Evolutionary conservation across 2,888 invertebrate genomes (phyloP).

Genomic region (Pteria penguin): DNA sequence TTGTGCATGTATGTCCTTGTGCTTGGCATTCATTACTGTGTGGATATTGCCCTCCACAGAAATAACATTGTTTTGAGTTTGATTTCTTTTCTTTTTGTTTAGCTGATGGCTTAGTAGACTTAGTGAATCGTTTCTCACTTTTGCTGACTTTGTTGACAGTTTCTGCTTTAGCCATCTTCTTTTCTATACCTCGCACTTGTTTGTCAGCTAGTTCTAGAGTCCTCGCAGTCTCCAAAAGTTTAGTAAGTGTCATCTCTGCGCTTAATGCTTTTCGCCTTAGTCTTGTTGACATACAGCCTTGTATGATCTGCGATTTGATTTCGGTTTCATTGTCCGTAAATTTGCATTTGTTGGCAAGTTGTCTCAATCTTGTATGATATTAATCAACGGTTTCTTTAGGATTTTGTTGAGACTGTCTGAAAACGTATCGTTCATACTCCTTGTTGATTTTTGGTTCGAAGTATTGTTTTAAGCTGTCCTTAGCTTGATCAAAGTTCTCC

Average conservation of each 20-base stretch:
- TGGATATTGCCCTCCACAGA: conserved; percentile 26
- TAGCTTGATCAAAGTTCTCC: conserved; percentile 13
- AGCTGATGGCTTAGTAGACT: neutral
- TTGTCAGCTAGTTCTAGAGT: neutral
- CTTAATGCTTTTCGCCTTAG: conserved; percentile 19
- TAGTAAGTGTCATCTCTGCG: conserved; percentile 10
- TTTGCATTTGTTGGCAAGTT: conserved; percentile 18
- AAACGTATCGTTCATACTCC: conserved; percentile 22
- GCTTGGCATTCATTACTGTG: conserved; percentile 26
- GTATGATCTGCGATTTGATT: conserved; percentile 31
- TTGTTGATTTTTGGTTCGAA: conserved; percentile 33
- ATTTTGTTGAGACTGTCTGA: conserved; percentile 15
- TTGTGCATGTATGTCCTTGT: conserved; percentile 15
- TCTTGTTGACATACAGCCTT: conserved; percentile 15
- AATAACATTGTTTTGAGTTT: conserved; percentile 8
- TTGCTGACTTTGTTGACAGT: neutral
- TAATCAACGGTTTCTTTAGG: conserved; percentile 6
- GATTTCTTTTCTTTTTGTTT: neutral
- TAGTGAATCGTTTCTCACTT: neutral
- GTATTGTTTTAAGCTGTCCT: conserved; percentile 18
- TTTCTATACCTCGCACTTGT: conserved; percentile 10
- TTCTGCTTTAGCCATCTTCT: neutral
- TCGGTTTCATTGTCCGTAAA: conserved; percentile 17
- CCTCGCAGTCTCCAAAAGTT: neutral
- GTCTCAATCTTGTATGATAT: conserved; percentile 20